These are phyloP conservation scores for Psilopogon haemacephalus DNA, from an alignment of 2,113 vertebrate genomes.

Conservation along the genomic window DNA sequence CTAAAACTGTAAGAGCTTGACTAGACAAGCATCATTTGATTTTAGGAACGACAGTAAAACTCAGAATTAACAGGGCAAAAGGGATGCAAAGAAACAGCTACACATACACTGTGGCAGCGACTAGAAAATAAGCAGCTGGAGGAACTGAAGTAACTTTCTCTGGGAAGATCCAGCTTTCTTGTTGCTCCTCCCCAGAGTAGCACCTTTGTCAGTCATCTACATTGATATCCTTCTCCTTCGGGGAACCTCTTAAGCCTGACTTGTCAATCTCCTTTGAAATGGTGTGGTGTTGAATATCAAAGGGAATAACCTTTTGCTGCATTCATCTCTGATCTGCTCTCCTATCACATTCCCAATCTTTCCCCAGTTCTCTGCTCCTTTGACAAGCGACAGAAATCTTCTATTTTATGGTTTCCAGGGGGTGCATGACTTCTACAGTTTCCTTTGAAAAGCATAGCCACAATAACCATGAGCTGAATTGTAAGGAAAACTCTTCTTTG, in stretches of 20 bases:
- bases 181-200: neutral
- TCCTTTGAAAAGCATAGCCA: neutral
- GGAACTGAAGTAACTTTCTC: neutral
- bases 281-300: slow-evolving; percentile 35
- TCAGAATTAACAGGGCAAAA: neutral
- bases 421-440: neutral
- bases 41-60: neutral
- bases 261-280: slow-evolving; percentile 37
- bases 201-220: neutral
- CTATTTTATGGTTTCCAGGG: neutral
- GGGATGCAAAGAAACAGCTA: neutral
- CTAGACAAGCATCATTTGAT: neutral
- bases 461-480: neutral
- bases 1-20: neutral
- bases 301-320: neutral
- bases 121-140: neutral
- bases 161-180: neutral
- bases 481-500: neutral
- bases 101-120: neutral
- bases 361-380: neutral
- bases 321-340: neutral
- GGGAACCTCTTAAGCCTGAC: neutral
- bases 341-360: neutral
- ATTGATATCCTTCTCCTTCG: neutral
- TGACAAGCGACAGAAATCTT: neutral